phyloP scores from a whole-genome alignment of 2,113 vertebrate genomes.

The Desmodus rotundus region DNA sequence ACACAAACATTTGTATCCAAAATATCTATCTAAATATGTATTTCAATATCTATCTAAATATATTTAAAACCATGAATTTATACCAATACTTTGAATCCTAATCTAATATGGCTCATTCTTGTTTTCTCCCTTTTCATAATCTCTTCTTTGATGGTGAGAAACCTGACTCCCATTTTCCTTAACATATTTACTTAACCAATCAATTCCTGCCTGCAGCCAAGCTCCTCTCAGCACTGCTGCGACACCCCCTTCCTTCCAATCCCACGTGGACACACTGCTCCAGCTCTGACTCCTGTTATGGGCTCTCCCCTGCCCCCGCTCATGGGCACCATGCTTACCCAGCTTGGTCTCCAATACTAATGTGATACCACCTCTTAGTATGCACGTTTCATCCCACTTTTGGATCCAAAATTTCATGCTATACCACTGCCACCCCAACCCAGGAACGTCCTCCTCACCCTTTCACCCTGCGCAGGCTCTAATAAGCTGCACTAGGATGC shows the following conservation, averaged over 20 bases:
- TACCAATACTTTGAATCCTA: neutral
- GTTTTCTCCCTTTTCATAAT: neutral
- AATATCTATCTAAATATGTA: neutral
- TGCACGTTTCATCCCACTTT: neutral
- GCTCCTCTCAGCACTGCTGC: neutral
- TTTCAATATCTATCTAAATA: neutral
- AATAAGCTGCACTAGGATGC: neutral
- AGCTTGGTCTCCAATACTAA: neutral
- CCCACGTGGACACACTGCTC: neutral
- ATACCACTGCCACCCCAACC: neutral
- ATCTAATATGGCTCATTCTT: neutral
- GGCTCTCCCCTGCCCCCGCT: accelerated
- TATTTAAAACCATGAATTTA: neutral
- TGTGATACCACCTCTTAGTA: too few relatives aligned
- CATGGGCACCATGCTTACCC: neutral
- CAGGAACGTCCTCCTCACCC: neutral
- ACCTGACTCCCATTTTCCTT: neutral
- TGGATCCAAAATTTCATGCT: neutral
- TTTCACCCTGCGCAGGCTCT: neutral
- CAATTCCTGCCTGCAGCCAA: neutral
- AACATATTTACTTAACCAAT: neutral
- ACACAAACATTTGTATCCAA: neutral
- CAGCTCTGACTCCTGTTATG: neutral
- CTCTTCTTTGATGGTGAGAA: neutral
- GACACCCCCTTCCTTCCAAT: accelerated